Evolutionary conservation across 1,140 invertebrate genomes (phyloP), one percentile per base, ranked within the genome.

Genomic region (Sycophila sp.): DNA sequence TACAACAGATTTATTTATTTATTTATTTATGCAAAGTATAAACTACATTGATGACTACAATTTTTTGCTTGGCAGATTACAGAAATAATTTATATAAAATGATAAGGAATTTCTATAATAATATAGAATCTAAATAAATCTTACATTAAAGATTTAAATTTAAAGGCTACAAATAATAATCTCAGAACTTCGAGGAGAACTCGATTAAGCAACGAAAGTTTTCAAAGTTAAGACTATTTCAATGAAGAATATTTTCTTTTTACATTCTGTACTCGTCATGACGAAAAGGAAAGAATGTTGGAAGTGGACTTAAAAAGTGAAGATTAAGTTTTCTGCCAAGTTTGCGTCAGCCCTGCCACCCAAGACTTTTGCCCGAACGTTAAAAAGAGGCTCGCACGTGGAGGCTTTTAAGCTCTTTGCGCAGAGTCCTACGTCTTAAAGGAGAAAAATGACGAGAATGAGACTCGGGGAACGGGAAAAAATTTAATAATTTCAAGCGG

Each of bases 391-490:
- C 58, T 58, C 34, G 32, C 32, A 51, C 72, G 58, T 10, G 68
- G 71, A 74, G 72, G 75, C 75, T 76, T 74, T 76, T 74, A 74
- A 76, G 73, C 73, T 73, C 73, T 74, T 76, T 76, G 72, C 73
- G 22, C 72, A 67, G 66, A 76, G 73, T 71, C 74, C 69, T 24
- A 40, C 63, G 62, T 71, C 24, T 45, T 53, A 34, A 72, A 66
- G 69, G 69, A 72, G 65, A 60, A 11, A 49, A 8, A 51, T 5
- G 26, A 26, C 13, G 56, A 55, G n/a, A n/a, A n/a, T n/a, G n/a
- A n/a, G n/a, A n/a, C n/a, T n/a, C n/a, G n/a, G n/a, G n/a, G n/a
- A n/a, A n/a, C n/a, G n/a, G n/a, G n/a, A n/a, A n/a, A n/a, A n/a
- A n/a, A n/a, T n/a, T n/a, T n/a, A n/a, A n/a, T n/a, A n/a, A n/a